Conservation (phyloP, 2,113 vertebrate species). For the Petrocephalus zakoni region DNA sequence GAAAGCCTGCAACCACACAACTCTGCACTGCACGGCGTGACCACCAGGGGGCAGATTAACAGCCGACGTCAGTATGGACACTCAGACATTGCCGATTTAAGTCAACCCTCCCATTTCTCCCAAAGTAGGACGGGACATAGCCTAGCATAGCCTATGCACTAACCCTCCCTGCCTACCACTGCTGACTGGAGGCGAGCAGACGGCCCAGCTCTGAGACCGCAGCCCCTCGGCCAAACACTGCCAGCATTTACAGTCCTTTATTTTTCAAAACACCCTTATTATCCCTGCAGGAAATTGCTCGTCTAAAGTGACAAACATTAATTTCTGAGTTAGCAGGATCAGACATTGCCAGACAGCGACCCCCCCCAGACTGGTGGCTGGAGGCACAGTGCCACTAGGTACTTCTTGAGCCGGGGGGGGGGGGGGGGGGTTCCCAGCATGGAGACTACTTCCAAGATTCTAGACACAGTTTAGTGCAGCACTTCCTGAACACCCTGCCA, state of each 20-base stretch:
- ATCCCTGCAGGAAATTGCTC: not conserved
- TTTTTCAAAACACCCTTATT: not conserved
- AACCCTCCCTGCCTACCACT: not conserved
- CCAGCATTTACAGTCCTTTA: not conserved
- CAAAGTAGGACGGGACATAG: no score
- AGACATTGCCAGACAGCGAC: not conserved
- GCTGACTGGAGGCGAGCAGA: not conserved
- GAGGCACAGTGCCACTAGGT: not conserved
- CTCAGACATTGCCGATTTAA: no score
- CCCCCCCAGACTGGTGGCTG: not conserved
- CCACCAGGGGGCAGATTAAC: not conserved
- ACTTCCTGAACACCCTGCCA: not conserved
- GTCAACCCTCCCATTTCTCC: no score
- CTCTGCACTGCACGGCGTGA: not conserved
- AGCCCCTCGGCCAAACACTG: not conserved
- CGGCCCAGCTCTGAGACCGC: not conserved
- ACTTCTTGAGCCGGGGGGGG: not conserved
- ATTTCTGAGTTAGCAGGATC: not conserved
- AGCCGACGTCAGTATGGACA: not conserved
- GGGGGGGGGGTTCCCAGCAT: no score
- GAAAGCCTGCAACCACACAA: no score
- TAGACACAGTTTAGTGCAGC: not conserved
- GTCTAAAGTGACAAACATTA: not conserved
- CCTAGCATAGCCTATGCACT: not conserved
- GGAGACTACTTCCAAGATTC: not conserved